A percentile compares a stretch with the other conserved stretches of the same genome.
Conservation (phyloP, 2,113 vertebrate genomes). For the Pangasianodon hypophthalmus region DNA sequence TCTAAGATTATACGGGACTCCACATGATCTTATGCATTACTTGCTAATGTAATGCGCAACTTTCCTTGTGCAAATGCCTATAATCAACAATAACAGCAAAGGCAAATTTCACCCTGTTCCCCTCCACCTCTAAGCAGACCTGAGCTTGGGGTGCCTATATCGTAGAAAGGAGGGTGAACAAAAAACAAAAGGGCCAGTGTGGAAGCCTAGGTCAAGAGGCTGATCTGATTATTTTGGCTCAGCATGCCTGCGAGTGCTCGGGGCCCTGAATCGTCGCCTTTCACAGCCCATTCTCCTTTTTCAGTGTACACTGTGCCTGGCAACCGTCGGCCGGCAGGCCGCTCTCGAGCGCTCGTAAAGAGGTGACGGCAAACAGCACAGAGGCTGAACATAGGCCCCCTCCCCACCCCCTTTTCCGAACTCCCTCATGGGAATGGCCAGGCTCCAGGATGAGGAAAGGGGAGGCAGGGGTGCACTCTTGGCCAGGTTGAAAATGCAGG, state of each 20-base stretch:
- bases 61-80: neutral
- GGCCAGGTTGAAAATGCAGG: slow-evolving; percentile 51
- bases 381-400: slow-evolving; percentile 3
- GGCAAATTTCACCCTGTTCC: neutral
- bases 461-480: slow-evolving; percentile 8
- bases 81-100: slow-evolving; percentile 24
- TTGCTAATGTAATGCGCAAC: neutral
- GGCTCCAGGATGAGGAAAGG: neutral
- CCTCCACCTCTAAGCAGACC: neutral
- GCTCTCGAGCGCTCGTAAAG: slow-evolving; percentile 63
- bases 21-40: neutral
- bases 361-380: slow-evolving; percentile 47
- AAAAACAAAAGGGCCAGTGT: slow-evolving; percentile 75
- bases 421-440: slow-evolving; percentile 6
- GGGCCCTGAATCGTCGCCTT: slow-evolving; percentile 76
- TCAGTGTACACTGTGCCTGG: slow-evolving; percentile 68
- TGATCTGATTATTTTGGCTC: slow-evolving; percentile 80
- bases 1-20: neutral
- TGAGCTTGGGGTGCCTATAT: slow-evolving; percentile 23
- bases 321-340: slow-evolving; percentile 57
- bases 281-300: slow-evolving; percentile 70
- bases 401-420: neutral
- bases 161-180: neutral
- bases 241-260: slow-evolving; percentile 59
- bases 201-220: slow-evolving; percentile 66